A percentile compares a stretch with the other conserved stretches of the same genome.
These are phyloP conservation scores for Lissonota sp. DNA, from an alignment of 2,888 invertebrate species.

Conservation along the genomic window DNA sequence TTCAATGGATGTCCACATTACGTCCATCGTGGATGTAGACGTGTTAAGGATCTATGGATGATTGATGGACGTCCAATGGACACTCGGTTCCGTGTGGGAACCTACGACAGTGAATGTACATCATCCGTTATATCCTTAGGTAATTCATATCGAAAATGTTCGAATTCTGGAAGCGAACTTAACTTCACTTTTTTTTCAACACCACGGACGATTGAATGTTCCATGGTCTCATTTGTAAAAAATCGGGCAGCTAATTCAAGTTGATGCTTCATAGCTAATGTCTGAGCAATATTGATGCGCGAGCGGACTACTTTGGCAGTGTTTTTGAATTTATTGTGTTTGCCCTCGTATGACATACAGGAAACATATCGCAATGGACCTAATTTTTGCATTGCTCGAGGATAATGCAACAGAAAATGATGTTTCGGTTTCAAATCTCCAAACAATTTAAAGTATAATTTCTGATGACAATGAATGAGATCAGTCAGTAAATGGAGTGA, in stretches of 20 bases:
- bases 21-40: too few species aligned
- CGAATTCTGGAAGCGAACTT: constrained; percentile 22
- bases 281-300: too few species aligned
- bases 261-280: too few species aligned
- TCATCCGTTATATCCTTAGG: constrained; percentile 18
- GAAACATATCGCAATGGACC: constrained; percentile 57
- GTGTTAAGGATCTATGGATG: too few species aligned
- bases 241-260: constrained; percentile 32
- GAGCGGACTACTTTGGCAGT: constrained; percentile 24
- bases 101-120: constrained; percentile 26
- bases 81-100: too few species aligned
- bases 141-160: constrained; percentile 19
- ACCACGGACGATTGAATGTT: constrained; percentile 13
- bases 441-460: constrained; percentile 43
- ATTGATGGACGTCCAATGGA: too few species aligned
- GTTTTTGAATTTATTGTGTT: constrained; percentile 57
- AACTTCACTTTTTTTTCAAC: constrained; percentile 12
- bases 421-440: constrained; percentile 61
- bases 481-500: constrained; percentile 1
- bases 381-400: constrained; percentile 59
- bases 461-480: constrained; percentile 37
- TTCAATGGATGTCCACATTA: too few species aligned
- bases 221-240: constrained; percentile 16
- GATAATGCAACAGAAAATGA: constrained; percentile 61
- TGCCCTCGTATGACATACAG: constrained; percentile 53